Evolutionary conservation across 2,113 vertebrate species (phyloP), one percentile per base, ranked within the genome.

Genomic region (Sinocyclocheilus anophthalmus): DNA sequence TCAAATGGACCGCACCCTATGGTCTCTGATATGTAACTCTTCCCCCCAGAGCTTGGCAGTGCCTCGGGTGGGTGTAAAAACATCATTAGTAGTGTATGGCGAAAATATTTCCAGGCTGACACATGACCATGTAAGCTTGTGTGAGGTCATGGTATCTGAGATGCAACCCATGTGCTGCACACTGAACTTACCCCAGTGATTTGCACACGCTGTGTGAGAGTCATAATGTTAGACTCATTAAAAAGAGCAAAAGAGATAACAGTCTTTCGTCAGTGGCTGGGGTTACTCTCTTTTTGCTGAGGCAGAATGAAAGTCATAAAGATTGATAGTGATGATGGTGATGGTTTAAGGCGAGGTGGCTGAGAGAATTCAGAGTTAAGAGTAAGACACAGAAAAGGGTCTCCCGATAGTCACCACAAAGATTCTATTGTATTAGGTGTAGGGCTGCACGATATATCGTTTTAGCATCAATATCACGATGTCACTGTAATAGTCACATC

Each of bases 31-130:
- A 72, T 42, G 81, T 20, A 53, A 3, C 50, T 53, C 61, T 39
- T 37, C 22, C 48, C 81, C 81, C 67, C 50, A 73, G 50, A 73
- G 69, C 81, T 73, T 73, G 81, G 67, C 81, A 84, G 20, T 73
- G 50, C 48, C 69, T 84, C 0, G 22, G 13, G 3, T 4, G 22
- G 30, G 30, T 59, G 8, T 84, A 42, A 53, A 83, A 57, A 73
- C 67, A 59, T 73, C 10, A 72, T 73, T 73, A 59, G n/a, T 73
- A 59, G n/a, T 73, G 12, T 16, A 59, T 75, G 22, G 13, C 1
- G 18, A 70, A 75, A 83, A 13, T 73, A 57, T 72, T 55, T 39
- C 26, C 30, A 37, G 65, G 26, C 30, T 24, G 20, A 59, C 42
- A 57, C 26, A 72, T 73, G 30, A 7, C 11, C 42, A 42, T 42